Percentiles rank a stretch among this genome's conserved stretches.
These are phyloP conservation scores for Strigamia crassipes DNA, from an alignment of 2,888 invertebrate species.

Conservation along the genomic window DNA sequence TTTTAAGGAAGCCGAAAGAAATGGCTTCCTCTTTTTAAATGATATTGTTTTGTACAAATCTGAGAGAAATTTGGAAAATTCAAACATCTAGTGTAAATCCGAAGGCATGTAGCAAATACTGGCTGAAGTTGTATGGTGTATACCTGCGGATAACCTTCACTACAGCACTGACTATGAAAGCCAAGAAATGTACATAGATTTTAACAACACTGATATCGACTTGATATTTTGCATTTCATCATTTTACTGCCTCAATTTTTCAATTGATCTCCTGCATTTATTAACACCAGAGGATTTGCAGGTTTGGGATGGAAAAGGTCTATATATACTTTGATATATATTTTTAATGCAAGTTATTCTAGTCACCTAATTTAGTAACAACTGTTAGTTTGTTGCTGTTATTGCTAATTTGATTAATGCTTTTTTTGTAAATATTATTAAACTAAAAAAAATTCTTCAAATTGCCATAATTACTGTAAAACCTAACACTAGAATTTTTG, in stretches of 20 bases:
- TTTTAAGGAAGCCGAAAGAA: no score
- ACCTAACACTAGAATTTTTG: neutral
- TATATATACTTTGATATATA: neutral
- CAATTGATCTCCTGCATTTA: conserved; percentile 24
- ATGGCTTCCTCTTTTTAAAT: no score
- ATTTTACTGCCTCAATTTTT: neutral
- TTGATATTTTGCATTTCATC: neutral
- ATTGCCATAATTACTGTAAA: conserved; percentile 7
- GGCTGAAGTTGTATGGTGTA: no score
- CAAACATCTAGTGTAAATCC: no score
- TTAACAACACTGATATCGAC: neutral
- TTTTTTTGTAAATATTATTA: neutral
- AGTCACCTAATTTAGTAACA: neutral
- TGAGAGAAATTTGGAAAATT: no score
- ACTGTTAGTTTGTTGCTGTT: neutral
- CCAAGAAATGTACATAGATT: neutral
- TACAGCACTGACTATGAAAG: neutral
- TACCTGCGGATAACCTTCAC: no score
- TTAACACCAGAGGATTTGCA: conserved; percentile 1
- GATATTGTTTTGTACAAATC: no score
- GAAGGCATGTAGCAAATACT: no score
- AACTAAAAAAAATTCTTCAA: neutral
- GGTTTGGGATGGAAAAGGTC: neutral
- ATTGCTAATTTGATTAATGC: neutral
- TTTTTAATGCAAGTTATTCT: neutral